Percentiles rank a stretch among this genome's conserved stretches.
phyloP scores from a whole-genome alignment of 2,797 vertebrate genomes.

The Pitangus sulphuratus region DNA sequence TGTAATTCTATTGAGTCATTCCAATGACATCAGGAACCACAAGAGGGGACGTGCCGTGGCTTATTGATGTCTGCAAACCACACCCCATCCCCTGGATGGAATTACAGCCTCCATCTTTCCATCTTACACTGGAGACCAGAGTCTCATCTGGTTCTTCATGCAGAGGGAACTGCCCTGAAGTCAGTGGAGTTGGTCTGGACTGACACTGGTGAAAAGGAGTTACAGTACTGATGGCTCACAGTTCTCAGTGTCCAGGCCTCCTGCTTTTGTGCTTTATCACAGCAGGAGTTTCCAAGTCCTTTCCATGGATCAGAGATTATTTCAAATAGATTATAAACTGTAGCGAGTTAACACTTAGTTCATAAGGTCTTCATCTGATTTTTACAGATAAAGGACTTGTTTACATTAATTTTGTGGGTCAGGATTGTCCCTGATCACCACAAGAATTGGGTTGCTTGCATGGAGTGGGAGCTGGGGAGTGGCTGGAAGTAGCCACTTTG shows the following conservation, averaged over 20 bases:
- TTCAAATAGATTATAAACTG: background rate
- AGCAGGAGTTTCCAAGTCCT: background rate
- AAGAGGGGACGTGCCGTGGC: slow-evolving; percentile 12
- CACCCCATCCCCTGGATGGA: background rate
- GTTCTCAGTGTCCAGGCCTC: background rate
- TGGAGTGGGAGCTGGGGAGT: background rate
- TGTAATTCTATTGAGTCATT: slow-evolving; percentile 57
- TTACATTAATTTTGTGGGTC: background rate
- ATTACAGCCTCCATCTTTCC: slow-evolving; percentile 12
- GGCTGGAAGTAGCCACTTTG: background rate
- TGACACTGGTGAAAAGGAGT: background rate
- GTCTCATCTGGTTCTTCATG: background rate
- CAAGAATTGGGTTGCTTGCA: background rate
- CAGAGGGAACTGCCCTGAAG: background rate
- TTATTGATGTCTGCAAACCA: slow-evolving; percentile 41
- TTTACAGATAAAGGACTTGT: background rate
- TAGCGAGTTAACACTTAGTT: background rate
- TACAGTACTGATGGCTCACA: background rate
- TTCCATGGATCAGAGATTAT: background rate
- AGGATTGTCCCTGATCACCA: background rate
- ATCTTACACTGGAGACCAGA: background rate
- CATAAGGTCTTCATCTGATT: background rate
- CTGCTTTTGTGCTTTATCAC: background rate
- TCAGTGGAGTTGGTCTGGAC: background rate
- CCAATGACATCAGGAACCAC: slow-evolving; percentile 68